Conservation (phyloP, 2,797 vertebrate species). For the Enteromius thamalakanensis region DNA sequence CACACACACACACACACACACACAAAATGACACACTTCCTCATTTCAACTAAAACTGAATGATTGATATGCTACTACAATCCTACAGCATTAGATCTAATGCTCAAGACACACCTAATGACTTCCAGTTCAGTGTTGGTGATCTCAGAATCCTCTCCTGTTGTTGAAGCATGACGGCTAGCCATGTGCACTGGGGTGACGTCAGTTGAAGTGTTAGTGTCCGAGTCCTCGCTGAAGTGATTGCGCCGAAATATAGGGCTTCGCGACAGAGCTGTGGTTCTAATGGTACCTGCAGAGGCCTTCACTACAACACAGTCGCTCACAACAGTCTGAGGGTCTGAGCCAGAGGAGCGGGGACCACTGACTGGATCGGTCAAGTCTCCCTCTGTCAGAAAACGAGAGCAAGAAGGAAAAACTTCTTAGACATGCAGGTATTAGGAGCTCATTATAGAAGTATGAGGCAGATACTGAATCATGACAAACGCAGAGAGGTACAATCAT, state of each 20-base stretch:
- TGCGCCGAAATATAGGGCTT: slow-evolving; percentile 88
- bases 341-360: slow-evolving; percentile 82
- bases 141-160: slow-evolving; percentile 73
- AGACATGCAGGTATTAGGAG: not conserved
- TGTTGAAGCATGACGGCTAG: slow-evolving; percentile 64
- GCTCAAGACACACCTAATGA: slow-evolving; percentile 85
- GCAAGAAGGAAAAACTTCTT: not conserved
- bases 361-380: slow-evolving; percentile 90
- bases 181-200: slow-evolving; percentile 84
- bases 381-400: slow-evolving; percentile 79
- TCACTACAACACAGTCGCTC: slow-evolving; percentile 67
- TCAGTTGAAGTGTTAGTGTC: slow-evolving; percentile 84
- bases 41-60: not conserved
- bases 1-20: not conserved
- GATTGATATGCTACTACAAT: not conserved
- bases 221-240: slow-evolving; percentile 90
- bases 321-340: slow-evolving; percentile 83
- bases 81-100: not conserved
- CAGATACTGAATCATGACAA: slow-evolving; percentile 52
- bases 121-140: slow-evolving; percentile 85
- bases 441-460: not conserved
- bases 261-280: slow-evolving; percentile 57
- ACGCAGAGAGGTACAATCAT: slow-evolving; percentile 35
- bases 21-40: not conserved
- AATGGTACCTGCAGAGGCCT: slow-evolving; percentile 13